A percentile compares a stretch with the other conserved stretches of the same genome.
Evolutionary conservation across 1,140 invertebrate species (phyloP).

Genomic region (Yoshiicerus persimilis): DNA sequence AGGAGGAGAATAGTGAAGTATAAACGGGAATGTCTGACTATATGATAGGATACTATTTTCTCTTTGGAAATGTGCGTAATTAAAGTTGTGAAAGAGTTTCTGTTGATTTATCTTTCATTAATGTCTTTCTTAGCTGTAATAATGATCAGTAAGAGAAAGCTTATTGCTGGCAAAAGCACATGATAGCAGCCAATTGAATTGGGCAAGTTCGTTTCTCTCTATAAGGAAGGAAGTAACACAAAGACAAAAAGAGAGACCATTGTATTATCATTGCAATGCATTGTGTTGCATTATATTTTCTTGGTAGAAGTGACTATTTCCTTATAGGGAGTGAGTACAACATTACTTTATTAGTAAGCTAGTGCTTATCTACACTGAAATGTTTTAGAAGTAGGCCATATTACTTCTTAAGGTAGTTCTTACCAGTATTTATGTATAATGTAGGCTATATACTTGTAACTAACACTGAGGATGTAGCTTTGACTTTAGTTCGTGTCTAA

Average conservation of each 20-base stretch:
- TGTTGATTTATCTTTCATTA: conserved; percentile 21
- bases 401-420: too few species aligned
- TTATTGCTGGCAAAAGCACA: conserved; percentile 4
- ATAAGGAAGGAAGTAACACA: neutral
- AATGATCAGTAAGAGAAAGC: conserved; percentile 8
- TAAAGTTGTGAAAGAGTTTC: conserved; percentile 20
- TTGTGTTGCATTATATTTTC: neutral
- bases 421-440: too few species aligned
- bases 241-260: neutral
- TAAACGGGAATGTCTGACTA: neutral
- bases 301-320: neutral
- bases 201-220: neutral
- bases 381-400: neutral
- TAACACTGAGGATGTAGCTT: too few species aligned
- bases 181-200: conserved; percentile 4
- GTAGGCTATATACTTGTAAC: too few species aligned
- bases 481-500: too few species aligned
- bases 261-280: neutral
- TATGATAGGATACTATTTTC: neutral
- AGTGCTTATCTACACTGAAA: neutral
- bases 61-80: neutral
- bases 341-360: neutral
- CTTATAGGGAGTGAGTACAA: neutral
- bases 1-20: neutral
- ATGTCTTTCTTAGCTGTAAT: conserved; percentile 13